Percentiles rank a stretch among this genome's conserved stretches.
Evolutionary conservation across 1,140 invertebrate species (phyloP).

Genomic region (Asobara japonica): DNA sequence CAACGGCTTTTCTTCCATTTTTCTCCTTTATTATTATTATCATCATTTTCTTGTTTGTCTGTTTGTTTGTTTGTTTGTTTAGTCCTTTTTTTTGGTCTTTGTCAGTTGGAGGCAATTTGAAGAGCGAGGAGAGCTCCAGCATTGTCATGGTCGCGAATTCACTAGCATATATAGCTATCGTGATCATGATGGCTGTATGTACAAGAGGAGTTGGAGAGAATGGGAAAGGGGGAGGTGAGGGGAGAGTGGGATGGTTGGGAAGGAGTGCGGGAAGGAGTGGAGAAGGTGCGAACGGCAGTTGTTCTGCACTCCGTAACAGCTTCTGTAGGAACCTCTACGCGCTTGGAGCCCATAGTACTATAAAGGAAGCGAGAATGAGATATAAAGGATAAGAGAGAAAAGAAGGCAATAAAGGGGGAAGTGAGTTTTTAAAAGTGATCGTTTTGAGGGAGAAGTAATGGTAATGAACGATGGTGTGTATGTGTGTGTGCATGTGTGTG

Average conservation of each 20-base stretch:
- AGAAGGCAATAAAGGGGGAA: not conserved
- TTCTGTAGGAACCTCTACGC: not conserved
- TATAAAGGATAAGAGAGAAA: not conserved
- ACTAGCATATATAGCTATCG: not conserved
- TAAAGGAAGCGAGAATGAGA: slow-evolving; percentile 13
- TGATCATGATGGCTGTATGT: not conserved
- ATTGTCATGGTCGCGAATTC: slow-evolving; percentile 10
- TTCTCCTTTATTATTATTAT: not conserved
- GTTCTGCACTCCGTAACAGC: slow-evolving; percentile 16
- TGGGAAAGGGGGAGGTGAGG: not conserved
- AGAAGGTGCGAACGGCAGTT: slow-evolving; percentile 15
- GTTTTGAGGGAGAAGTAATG: not conserved
- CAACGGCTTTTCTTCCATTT: not conserved
- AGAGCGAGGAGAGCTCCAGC: not conserved
- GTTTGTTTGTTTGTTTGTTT: not conserved
- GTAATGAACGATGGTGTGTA: too few species aligned
- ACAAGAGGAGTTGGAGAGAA: not conserved
- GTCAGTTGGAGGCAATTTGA: not conserved
- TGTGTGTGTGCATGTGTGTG: too few species aligned
- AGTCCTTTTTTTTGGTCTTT: not conserved
- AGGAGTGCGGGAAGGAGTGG: not conserved
- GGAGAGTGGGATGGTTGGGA: not conserved
- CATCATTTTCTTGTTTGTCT: not conserved
- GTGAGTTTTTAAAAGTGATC: slow-evolving; percentile 1
- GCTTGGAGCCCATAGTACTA: not conserved